These are phyloP conservation scores for Cerastis rubricosa DNA, from an alignment of 2,888 invertebrate species.

Conservation along the genomic window DNA sequence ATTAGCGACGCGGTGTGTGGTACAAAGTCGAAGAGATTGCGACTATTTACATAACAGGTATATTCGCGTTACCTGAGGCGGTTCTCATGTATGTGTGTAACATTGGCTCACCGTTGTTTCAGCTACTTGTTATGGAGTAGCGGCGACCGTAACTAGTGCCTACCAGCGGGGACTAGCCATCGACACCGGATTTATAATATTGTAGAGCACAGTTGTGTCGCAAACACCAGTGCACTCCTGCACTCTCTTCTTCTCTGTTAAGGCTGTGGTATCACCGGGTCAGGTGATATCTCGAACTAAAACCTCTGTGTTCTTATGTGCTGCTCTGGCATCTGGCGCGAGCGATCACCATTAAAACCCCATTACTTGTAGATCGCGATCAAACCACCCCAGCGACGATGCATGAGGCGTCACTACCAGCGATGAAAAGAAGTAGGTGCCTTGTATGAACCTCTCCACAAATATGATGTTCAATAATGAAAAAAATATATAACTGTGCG, in stretches of 20 bases:
- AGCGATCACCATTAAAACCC: constrained; percentile 50
- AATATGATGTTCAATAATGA: too few relatives aligned
- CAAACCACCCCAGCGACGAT: too few relatives aligned
- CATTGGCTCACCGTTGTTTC: not conserved
- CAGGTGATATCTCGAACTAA: not conserved
- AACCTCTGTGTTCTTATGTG: not conserved
- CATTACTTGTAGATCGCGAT: constrained; percentile 44
- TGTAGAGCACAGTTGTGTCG: too few relatives aligned
- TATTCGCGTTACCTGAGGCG: not conserved
- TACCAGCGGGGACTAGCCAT: too few relatives aligned
- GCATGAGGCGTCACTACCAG: too few relatives aligned
- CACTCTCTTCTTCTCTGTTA: too few relatives aligned
- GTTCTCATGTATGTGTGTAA: not conserved
- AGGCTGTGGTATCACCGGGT: not conserved
- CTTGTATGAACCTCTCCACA: too few relatives aligned
- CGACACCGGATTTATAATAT: too few relatives aligned
- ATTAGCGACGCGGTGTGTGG: constrained; percentile 25
- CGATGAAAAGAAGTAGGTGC: too few relatives aligned
- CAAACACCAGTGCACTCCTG: too few relatives aligned
- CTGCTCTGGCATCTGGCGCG: not conserved
- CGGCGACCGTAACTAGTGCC: not conserved
- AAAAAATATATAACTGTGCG: too few relatives aligned
- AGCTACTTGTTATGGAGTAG: not conserved
- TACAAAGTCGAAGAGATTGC: not conserved
- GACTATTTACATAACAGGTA: not conserved